Conservation (phyloP, 2,113 vertebrate genomes). For the Embiotoca jacksoni region DNA sequence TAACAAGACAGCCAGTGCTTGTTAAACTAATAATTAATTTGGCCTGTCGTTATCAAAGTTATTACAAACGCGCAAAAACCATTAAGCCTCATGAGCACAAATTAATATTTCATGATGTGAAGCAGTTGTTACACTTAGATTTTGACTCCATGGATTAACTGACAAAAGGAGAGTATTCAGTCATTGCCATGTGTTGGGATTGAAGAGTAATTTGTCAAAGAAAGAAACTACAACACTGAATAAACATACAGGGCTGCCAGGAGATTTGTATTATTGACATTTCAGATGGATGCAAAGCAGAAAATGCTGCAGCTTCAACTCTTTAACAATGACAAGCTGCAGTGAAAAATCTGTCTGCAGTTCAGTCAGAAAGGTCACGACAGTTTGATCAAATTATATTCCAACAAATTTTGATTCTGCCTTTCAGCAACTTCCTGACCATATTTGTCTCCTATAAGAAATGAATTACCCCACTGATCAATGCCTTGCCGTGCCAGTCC, state of each 20-base stretch:
- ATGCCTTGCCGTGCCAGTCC: constrained; percentile 47
- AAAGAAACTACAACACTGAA: neutral
- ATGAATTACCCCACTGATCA: constrained; percentile 60
- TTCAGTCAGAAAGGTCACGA: constrained; percentile 40
- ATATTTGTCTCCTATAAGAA: constrained; percentile 26
- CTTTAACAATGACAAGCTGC: constrained; percentile 1
- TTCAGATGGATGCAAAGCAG: constrained; percentile 41
- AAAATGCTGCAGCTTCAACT: constrained; percentile 11
- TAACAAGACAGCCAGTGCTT: constrained; percentile 22
- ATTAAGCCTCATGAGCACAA: constrained; percentile 35
- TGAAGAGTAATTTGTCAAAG: constrained; percentile 20
- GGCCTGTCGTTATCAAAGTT: constrained; percentile 28
- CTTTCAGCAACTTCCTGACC: constrained; percentile 52
- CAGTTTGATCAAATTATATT: constrained; percentile 47
- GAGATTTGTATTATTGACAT: constrained; percentile 36
- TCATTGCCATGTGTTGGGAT: constrained; percentile 9
- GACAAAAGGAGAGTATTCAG: constrained; percentile 10
- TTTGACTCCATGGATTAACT: neutral
- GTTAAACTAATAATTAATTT: constrained; percentile 47
- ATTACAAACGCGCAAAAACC: constrained; percentile 45
- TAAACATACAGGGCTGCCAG: constrained; percentile 4
- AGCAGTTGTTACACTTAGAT: constrained; percentile 28
- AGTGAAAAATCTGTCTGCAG: constrained; percentile 6
- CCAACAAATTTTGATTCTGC: constrained; percentile 29
- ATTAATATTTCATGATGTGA: constrained; percentile 44